Evolutionary conservation across 2,888 invertebrate genomes (phyloP), one percentile per base, ranked within the genome.

Genomic region (Loripinus fragilis): DNA sequence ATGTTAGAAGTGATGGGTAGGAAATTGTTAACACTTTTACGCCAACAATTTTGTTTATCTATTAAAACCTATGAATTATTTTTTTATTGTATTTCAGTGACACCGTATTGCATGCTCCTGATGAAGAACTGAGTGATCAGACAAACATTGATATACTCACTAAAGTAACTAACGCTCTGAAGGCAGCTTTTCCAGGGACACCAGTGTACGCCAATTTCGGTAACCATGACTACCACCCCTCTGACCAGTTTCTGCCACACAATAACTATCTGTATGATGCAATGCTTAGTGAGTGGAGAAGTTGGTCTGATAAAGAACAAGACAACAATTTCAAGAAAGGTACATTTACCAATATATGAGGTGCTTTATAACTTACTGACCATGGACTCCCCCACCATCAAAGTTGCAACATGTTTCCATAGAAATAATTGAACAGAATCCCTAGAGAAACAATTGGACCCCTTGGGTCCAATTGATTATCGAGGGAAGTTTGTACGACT

Each of bases 131-230:
- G 85, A 95, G 95, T 85, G 95, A 95, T 85, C 95, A 95, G 83
- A 95, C 95, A 86, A 96, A 97, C 89, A 94, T 96, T 92, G 96
- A 96, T 89, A 96, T 97, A 52, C 95, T 97, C 89, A 95, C 96
- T 90, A 97, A 97, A 94, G 95, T 89, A 17, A 92, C 91, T 7
- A 96, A 97, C 87, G 95, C 97, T 71, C 95, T 98, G 8, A 76
- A 71, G 15, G 70, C 67, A 5, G 68, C 60, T 5, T 91, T 91
- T 72, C 96, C 96, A n/a, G 48, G 23, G n/a, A 70, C 97, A 93
- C 97, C 97, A 93, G 97, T 98, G 82, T 97, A 97, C 93, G 97
- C 98, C 15, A 97, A 97, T 15, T 94, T 98, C 80, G 98, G 98
- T 0, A 97, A 98, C 93, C 96, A 97, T 92, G 98, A 98, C 92